Base-by-base conservation (phyloP, 2,797 vertebrate species). In the Falco rusticolus region DNA sequence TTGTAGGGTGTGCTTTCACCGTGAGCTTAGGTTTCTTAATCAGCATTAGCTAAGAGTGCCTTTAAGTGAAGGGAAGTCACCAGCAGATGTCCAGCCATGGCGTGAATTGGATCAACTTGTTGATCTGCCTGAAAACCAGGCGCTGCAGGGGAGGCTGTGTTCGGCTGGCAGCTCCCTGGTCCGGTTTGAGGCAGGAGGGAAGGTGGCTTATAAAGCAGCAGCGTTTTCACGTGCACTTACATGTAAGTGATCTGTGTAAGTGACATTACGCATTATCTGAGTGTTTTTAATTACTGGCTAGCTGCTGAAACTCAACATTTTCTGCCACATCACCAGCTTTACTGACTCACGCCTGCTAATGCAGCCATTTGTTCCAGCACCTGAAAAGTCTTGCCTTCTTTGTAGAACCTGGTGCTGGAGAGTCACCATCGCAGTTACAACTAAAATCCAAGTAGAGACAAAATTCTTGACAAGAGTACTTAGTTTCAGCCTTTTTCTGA, bases 91-190 rank as follows among this genome's bases (percentile, higher is more conserved):
- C 71, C 64, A 53, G 69, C 57, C 1, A 0, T 64, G 61, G 61
- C 1, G 0, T 56, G 59, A 71, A 15, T 60, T 64, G 47, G 33
- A 66, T 66, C 37, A 48, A 18, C 75, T 66, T 56, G 31, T 41
- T 41, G 39, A 48, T 68, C 50, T 34, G 13, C 45, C 25, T 54
- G 68, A 57, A 79, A 63, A 64, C 45, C 45, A 28, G 66, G 17
- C 1, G 0, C 45, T 0, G 0, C 0, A 1, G 7, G 45, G 61
- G 37, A 33, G 16, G 34, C 60, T 54, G 13, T 10, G 18, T 83
- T 63, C 0, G 2, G 39, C 47, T 0, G 1, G 28, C 72, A 56
- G 41, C 45, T 54, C 24, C 20, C 33, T 0, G 0, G 20, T 61
- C 48, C 0, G 0, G 20, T 86, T 90, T 82, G 82, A 10, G 82